Base-by-base conservation (phyloP, 2,888 invertebrate species). In the Dynastes hyllus region DNA sequence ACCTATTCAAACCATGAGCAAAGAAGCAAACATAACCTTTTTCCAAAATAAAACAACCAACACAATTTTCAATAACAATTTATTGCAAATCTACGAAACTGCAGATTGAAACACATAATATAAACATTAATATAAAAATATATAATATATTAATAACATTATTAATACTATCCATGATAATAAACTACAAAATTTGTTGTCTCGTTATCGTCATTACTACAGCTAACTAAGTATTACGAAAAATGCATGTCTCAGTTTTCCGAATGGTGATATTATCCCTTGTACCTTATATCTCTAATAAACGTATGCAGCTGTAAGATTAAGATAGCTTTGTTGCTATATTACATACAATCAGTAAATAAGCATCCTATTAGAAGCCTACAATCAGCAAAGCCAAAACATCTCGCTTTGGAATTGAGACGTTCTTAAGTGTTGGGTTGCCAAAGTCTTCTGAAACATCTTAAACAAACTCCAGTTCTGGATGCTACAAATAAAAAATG, bases 121-220 rank as follows among this genome's bases (percentile, higher is more conserved):
- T 75, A 75, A 75, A 75, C 73, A 75, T 61, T 75, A 69, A 27
- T 29, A 75, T 75, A 75, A 75, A 75, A 63, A 71, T 45, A 71
- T 71, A 45, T 66, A 69, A 75, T 75, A 75, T 75, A 75, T 75
- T 75, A 75, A 75, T 75, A 75, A 75, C 58, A 75, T 75, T 75
- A 61, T 37, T 40, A 22, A 45, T 45, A 8, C 45, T 45, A 45
- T 45, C 11, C 32, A 37, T 45, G 11, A 11, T 29, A 63, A 29
- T 63, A 63, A 45, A 63, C 63, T 63, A 63, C 32, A 32, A 32
- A 27, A 63, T 32, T 32, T n/a, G 32, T 27, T 27, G 63, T 63
- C 5, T 58, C 55, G 8, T 58, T 58, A 45, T 45, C 45, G 45
- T 45, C 11, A 0, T 11, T 8, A 1, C 45, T 22, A 22, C 45